phyloP scores from a whole-genome alignment of 2,888 invertebrate species.

The Drosophila limbata region DNA sequence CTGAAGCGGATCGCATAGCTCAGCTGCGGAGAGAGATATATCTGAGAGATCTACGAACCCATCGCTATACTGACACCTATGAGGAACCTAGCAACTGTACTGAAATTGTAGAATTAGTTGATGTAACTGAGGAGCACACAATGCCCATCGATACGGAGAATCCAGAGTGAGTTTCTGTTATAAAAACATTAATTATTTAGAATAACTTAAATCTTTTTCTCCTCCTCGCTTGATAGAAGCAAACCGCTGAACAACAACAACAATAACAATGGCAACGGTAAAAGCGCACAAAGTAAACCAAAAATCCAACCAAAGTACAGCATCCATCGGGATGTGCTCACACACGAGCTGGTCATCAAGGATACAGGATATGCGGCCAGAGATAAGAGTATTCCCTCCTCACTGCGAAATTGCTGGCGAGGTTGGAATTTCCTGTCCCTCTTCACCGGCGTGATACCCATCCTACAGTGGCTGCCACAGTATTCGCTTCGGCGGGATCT shows the following conservation, averaged over 20 bases:
- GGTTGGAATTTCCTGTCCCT: slow-evolving; percentile 81
- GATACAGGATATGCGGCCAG: slow-evolving; percentile 83
- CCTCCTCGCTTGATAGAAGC: slow-evolving; percentile 55
- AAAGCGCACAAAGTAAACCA: slow-evolving; percentile 67
- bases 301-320: slow-evolving; percentile 81
- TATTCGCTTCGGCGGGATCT: slow-evolving; percentile 88
- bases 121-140: slow-evolving; percentile 32
- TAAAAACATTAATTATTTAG: neutral
- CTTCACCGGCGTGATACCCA: slow-evolving; percentile 86
- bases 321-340: slow-evolving; percentile 83
- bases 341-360: slow-evolving; percentile 83
- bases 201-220: neutral
- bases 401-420: slow-evolving; percentile 76
- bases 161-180: slow-evolving; percentile 73
- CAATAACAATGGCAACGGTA: slow-evolving; percentile 54
- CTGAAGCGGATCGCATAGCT: slow-evolving; percentile 14
- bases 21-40: slow-evolving; percentile 42
- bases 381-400: slow-evolving; percentile 83
- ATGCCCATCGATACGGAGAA: slow-evolving; percentile 73
- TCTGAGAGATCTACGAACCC: slow-evolving; percentile 53
- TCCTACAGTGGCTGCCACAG: slow-evolving; percentile 88
- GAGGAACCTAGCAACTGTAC: slow-evolving; percentile 49
- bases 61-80: slow-evolving; percentile 76
- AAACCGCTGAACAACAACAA: slow-evolving; percentile 71
- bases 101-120: slow-evolving; percentile 15